These are phyloP conservation scores for Blera fallax DNA, from an alignment of 2,888 invertebrate genomes.

Conservation along the genomic window DNA sequence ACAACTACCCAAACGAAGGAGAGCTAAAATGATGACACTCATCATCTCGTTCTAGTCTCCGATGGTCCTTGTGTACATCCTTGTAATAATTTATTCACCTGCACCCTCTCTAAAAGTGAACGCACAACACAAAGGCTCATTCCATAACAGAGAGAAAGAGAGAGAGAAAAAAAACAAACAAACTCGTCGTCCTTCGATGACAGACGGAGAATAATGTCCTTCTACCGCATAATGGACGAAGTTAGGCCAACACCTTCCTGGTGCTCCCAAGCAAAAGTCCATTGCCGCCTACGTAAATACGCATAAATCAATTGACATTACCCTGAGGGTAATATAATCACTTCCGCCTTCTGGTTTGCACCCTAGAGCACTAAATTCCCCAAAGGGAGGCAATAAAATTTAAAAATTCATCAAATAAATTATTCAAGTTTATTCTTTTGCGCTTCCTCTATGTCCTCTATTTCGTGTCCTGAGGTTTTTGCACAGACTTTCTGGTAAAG, in stretches of 20 bases:
- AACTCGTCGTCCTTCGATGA: slow-evolving; percentile 51
- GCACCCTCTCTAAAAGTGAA: slow-evolving; percentile 7
- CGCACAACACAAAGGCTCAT: neutral
- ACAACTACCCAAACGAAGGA: neutral
- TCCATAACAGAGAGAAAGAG: no score
- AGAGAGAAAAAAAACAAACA: no score
- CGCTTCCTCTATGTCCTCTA: neutral
- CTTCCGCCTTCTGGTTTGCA: slow-evolving; percentile 63
- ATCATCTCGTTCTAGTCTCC: slow-evolving; percentile 46
- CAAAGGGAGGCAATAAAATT: slow-evolving; percentile 61
- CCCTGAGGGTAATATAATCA: slow-evolving; percentile 64
- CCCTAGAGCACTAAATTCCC: slow-evolving; percentile 48
- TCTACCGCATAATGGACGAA: slow-evolving; percentile 55
- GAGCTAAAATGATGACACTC: slow-evolving; percentile 58
- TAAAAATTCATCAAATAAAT: slow-evolving; percentile 71
- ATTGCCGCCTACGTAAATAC: slow-evolving; percentile 28
- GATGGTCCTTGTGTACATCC: slow-evolving; percentile 8
- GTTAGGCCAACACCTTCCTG: slow-evolving; percentile 54
- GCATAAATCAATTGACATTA: slow-evolving; percentile 70
- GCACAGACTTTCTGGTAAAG: neutral
- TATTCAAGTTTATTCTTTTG: slow-evolving; percentile 63
- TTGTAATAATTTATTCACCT: slow-evolving; percentile 63
- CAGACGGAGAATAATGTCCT: slow-evolving; percentile 67
- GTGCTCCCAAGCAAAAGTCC: neutral
- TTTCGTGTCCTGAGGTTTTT: neutral